These are phyloP conservation scores for Agrotis segetum DNA, from an alignment of 2,888 invertebrate genomes.

Conservation along the genomic window DNA sequence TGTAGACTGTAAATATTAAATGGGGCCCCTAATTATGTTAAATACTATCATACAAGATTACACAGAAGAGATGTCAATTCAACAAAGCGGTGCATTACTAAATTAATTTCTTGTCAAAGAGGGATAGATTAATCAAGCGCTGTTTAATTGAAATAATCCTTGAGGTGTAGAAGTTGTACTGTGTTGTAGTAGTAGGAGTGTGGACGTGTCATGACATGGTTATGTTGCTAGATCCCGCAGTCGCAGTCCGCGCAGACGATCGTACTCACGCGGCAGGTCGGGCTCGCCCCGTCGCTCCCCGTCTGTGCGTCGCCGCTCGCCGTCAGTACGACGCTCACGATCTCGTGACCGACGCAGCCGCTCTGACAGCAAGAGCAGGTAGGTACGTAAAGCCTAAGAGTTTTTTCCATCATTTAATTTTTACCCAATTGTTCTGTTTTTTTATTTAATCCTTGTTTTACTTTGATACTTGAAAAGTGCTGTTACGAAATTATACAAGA, in stretches of 20 bases:
- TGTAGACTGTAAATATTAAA: constrained; percentile 64
- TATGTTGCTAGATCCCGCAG: constrained; percentile 82
- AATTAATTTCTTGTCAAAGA: constrained; percentile 16
- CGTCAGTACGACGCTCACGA: constrained; percentile 83
- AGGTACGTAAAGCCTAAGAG: constrained; percentile 42
- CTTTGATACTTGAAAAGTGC: background rate
- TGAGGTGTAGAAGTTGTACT: constrained; percentile 62
- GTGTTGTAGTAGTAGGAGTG: constrained; percentile 35
- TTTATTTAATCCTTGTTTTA: background rate
- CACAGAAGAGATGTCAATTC: constrained; percentile 42
- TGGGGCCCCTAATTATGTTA: constrained; percentile 47
- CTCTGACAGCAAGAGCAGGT: constrained; percentile 88
- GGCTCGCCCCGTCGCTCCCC: constrained; percentile 85
- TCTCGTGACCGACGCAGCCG: constrained; percentile 87
- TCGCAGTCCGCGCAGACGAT: constrained; percentile 87
- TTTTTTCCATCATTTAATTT: background rate
- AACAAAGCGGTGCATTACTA: constrained; percentile 47
- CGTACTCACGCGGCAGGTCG: constrained; percentile 87
- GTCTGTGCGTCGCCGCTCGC: constrained; percentile 85
- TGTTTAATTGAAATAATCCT: constrained; percentile 49
- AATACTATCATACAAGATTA: constrained; percentile 36
- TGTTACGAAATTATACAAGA: background rate
- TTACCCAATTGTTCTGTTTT: no score
- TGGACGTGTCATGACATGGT: constrained; percentile 41
- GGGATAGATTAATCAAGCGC: constrained; percentile 36